These are phyloP conservation scores for Agrochola litura DNA, from an alignment of 2,888 invertebrate species.

Conservation along the genomic window DNA sequence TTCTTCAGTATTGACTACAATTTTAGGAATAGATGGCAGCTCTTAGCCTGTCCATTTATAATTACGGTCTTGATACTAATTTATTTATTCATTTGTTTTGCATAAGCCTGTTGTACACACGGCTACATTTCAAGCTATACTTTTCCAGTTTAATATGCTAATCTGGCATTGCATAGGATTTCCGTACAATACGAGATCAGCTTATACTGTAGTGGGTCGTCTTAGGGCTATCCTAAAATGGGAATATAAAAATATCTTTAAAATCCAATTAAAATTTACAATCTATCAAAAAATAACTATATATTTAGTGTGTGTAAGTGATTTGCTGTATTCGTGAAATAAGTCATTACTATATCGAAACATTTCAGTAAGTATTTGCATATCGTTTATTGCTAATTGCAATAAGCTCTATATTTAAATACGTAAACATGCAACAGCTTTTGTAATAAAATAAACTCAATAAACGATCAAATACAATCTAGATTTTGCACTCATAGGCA, in stretches of 20 bases:
- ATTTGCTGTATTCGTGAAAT: background rate
- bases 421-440: background rate
- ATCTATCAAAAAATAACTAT: background rate
- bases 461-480: conserved; percentile 13
- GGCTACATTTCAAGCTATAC: too few relatives aligned
- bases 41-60: background rate
- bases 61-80: background rate
- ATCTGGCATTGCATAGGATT: too few relatives aligned
- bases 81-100: background rate
- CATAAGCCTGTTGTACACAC: background rate
- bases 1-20: background rate
- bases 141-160: too few relatives aligned
- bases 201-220: too few relatives aligned
- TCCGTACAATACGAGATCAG: too few relatives aligned
- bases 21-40: background rate
- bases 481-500: conserved; percentile 4
- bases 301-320: background rate
- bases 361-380: background rate
- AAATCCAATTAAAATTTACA: background rate
- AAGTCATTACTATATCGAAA: background rate
- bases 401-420: too few relatives aligned
- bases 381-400: too few relatives aligned
- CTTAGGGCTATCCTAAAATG: background rate
- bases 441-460: conserved; percentile 11
- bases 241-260: background rate